phyloP scores from a whole-genome alignment of 2,888 invertebrate genomes.

The Tetropium fuscum region DNA sequence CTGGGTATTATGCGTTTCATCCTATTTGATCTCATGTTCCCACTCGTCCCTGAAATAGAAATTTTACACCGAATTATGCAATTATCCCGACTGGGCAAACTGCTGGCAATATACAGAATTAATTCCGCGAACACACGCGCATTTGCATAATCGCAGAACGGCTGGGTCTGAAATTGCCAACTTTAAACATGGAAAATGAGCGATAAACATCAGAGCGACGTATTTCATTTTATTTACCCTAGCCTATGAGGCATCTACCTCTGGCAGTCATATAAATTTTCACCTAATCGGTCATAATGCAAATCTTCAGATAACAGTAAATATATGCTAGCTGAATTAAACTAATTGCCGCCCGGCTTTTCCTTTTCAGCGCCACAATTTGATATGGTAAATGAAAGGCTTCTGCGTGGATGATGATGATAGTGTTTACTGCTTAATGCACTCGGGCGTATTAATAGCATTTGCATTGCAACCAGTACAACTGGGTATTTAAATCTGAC shows the following conservation, averaged over 20 bases:
- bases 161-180: not conserved
- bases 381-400: slow-evolving; percentile 7
- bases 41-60: too few species aligned
- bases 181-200: slow-evolving; percentile 1
- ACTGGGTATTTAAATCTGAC: not conserved
- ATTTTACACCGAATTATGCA: slow-evolving; percentile 1
- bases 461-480: not conserved
- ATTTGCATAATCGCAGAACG: slow-evolving; percentile 7
- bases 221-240: too few species aligned
- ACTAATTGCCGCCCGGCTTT: not conserved
- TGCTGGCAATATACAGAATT: slow-evolving; percentile 11
- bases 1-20: too few species aligned
- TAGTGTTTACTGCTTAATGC: slow-evolving; percentile 1
- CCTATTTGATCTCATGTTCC: too few species aligned
- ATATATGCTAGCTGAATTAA: not conserved
- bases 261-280: not conserved
- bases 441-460: slow-evolving; percentile 1
- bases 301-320: not conserved
- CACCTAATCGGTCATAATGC: not conserved
- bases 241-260: too few species aligned
- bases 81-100: slow-evolving; percentile 6
- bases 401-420: slow-evolving; percentile 4
- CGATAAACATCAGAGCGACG: not conserved
- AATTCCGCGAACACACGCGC: slow-evolving; percentile 9
- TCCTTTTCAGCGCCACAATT: slow-evolving; percentile 1